Base-by-base conservation (phyloP, 2,888 invertebrate genomes). In the Terebella lapidaria region DNA sequence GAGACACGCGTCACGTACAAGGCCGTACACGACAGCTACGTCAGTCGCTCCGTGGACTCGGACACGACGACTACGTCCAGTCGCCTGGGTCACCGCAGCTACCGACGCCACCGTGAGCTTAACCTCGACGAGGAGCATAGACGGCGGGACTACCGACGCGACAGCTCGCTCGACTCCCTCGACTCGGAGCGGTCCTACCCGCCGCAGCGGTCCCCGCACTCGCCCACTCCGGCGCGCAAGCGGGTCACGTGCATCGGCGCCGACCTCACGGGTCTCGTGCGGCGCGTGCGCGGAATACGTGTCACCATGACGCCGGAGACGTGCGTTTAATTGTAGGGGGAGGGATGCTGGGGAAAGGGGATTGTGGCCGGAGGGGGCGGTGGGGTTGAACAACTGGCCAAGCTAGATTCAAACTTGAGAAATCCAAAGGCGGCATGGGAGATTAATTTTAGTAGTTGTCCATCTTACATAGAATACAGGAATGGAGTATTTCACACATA, bases 271-370 rank as follows among this genome's bases (percentile, higher is more conserved):
- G 68, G 67, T 20, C 65, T 77, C 28, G 72, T 77, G 30, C 66
- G 73, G 18, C 63, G 75, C 53, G 73, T 77, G 51, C 72, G 71
- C 68, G 74, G 74, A 60, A 74, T 74, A 64, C 70, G 74, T 65
- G 70, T 75, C 42, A 71, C 72, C n/a, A 70, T 71, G 64, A 72
- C 75, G 15, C 73, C 71, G n/a, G 73, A 73, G 61, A 72, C 73
- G 47, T 72, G 72, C 59, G 73, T 73, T 69, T 46, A 35, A 35
- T n/a, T n/a, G n/a, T n/a, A n/a, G n/a, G n/a, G n/a, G n/a, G n/a
- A n/a, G n/a, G n/a, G n/a, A n/a, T n/a, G n/a, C n/a, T n/a, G n/a
- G n/a, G n/a, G n/a, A n/a, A n/a, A n/a, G n/a, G n/a, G n/a, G n/a
- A n/a, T n/a, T n/a, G n/a, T n/a, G n/a, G n/a, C n/a, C n/a, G n/a